These are phyloP conservation scores for Ruditapes philippinarum DNA, from an alignment of 1,140 invertebrate genomes.

Conservation along the genomic window DNA sequence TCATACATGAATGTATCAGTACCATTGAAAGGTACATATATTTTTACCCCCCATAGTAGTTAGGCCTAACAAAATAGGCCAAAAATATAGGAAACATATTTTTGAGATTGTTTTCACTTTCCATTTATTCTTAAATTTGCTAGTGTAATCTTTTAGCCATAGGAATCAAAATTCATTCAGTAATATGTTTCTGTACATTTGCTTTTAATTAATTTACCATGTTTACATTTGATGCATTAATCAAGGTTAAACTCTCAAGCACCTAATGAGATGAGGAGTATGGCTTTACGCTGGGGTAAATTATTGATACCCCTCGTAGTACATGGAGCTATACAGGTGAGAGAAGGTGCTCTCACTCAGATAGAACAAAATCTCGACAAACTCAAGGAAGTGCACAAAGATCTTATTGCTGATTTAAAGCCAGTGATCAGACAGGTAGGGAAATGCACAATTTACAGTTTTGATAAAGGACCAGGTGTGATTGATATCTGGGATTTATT, in stretches of 20 bases:
- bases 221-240: too few species aligned
- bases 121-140: too few species aligned
- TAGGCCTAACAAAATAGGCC: too few species aligned
- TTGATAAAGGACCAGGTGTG: too few species aligned
- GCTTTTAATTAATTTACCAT: too few species aligned
- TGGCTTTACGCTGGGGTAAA: slow-evolving; percentile 73
- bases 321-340: slow-evolving; percentile 72
- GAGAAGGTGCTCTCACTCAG: slow-evolving; percentile 74
- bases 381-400: slow-evolving; percentile 65
- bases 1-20: slow-evolving; percentile 77
- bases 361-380: slow-evolving; percentile 62
- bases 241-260: slow-evolving; percentile 76
- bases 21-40: slow-evolving; percentile 73
- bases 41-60: too few species aligned
- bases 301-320: slow-evolving; percentile 72
- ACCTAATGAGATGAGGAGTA: slow-evolving; percentile 69
- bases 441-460: too few species aligned
- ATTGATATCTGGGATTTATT: neutral
- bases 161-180: too few species aligned
- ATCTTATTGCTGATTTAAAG: slow-evolving; percentile 60
- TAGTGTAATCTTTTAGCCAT: too few species aligned
- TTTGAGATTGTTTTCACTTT: too few species aligned
- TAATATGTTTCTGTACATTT: neutral
- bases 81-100: too few species aligned
- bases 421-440: slow-evolving; percentile 73